Base-by-base conservation (phyloP, 1,140 invertebrate species). In the Drosophila nasuta region DNA sequence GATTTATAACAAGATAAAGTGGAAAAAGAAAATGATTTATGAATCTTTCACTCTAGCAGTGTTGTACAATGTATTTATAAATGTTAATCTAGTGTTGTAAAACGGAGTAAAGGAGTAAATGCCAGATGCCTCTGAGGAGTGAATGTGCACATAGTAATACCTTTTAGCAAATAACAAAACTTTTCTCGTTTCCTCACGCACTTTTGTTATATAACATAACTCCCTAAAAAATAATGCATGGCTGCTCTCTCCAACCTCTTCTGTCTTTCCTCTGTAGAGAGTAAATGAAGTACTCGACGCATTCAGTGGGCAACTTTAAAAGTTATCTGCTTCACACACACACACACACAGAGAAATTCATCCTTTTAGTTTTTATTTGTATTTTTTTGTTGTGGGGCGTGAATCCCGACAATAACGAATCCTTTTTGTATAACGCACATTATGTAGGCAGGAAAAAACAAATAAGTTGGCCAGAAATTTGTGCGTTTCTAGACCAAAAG, bases 371-470 rank as follows among this genome's bases (percentile, higher is more conserved):
- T 41, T 20, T 56, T 7, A 33, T 33, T 6, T 33, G 20, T 25
- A 25, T n/a, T 33, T 33, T 33, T 7, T 33, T 33, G 7, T 33
- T 33, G 35, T 7, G 35, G 35, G 54, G 54, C 35, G 54, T 57
- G 54, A 43, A 25, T 51, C 15, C 46, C 41, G 20, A 25, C 35
- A 62, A 62, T 25, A 51, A 35, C 46, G 46, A 51, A 56, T 56
- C 28, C 49, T 65, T 54, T 25, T 66, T 58, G 45, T 25, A 52
- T 30, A 70, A 63, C 38, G 10, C n/a, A 25, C 20, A 25, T 25
- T 38, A 38, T 43, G 35, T 7, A 10, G 52, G 41, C 68, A 73
- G 64, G 70, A 73, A 73, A 74, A 74, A 74, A 74, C 71, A 62
- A 74, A 69, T 74, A 74, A 68, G 58, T 60, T 48, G 17, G 51